Conservation (phyloP, 2,113 vertebrate species). For the Coptodon rendalli region DNA sequence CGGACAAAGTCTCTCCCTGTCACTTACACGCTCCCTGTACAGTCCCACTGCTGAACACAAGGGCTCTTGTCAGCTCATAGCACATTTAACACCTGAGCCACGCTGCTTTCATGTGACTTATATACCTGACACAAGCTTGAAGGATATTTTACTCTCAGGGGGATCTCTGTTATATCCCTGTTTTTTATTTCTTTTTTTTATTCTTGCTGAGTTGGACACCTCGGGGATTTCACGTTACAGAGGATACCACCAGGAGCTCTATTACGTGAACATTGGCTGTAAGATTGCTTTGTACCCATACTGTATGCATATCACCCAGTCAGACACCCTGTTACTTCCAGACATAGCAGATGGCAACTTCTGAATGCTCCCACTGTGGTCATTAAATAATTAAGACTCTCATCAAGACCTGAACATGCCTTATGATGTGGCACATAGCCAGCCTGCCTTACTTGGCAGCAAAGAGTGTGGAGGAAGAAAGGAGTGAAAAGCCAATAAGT, state of each 20-base stretch:
- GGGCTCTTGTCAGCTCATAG: constrained; percentile 15
- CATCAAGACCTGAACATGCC: constrained; percentile 70
- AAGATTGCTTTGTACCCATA: not conserved
- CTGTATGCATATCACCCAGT: constrained; percentile 20
- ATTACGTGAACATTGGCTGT: not conserved
- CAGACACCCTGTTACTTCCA: constrained; percentile 38
- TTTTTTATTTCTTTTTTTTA: not conserved
- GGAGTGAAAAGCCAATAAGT: not conserved
- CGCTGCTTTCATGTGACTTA: constrained; percentile 2
- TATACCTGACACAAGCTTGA: not conserved
- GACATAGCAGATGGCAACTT: constrained; percentile 71
- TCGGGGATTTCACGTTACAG: not conserved
- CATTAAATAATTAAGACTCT: constrained; percentile 78
- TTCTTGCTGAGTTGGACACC: not conserved
- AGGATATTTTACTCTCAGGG: not conserved
- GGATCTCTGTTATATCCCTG: not conserved
- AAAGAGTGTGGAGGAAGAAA: not conserved
- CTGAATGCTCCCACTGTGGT: constrained; percentile 67
- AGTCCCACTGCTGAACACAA: not conserved
- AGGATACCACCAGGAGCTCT: not conserved
- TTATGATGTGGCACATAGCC: constrained; percentile 64
- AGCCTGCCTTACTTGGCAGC: constrained; percentile 51
- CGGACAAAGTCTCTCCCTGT: constrained; percentile 17
- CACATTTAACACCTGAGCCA: constrained; percentile 9
- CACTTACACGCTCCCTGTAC: not conserved